Percentiles rank a stretch among this genome's conserved stretches.
Evolutionary conservation across 2,797 vertebrate genomes (phyloP).

Genomic region (Cryptoblepharus egeriae): DNA sequence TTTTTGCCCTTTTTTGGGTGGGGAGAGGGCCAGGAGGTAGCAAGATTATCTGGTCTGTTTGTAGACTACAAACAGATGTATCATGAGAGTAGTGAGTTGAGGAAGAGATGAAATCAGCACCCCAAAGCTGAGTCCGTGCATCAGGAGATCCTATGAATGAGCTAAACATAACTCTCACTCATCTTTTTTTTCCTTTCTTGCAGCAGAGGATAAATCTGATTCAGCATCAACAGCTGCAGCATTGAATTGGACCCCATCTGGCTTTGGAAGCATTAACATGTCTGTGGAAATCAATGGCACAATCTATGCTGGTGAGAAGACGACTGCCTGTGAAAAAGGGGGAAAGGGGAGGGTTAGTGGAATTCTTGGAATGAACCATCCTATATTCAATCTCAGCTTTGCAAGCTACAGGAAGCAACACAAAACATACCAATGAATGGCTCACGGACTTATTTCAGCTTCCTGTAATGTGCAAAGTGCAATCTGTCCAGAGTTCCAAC

Average conservation of each 20-base stretch:
- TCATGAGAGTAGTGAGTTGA: too few relatives aligned
- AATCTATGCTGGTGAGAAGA: conserved; percentile 88
- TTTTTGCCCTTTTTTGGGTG: neutral
- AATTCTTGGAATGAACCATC: neutral
- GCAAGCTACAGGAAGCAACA: too few relatives aligned
- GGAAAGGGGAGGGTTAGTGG: neutral
- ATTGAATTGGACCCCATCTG: conserved; percentile 86
- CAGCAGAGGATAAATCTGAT: conserved; percentile 88
- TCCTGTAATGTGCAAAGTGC: too few relatives aligned
- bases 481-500: too few relatives aligned
- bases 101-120: neutral
- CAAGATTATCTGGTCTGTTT: neutral
- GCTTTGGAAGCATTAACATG: conserved; percentile 93
- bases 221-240: conserved; percentile 80
- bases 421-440: too few relatives aligned
- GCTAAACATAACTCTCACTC: conserved; percentile 1
- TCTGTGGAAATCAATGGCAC: conserved; percentile 97
- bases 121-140: too few relatives aligned
- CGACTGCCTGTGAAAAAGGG: neutral
- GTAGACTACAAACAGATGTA: too few relatives aligned
- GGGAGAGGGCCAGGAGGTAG: neutral
- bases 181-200: neutral
- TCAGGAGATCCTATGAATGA: rapidly evolving
- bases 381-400: too few relatives aligned
- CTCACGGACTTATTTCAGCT: too few relatives aligned